Evolutionary conservation across 2,113 vertebrate genomes (phyloP).

Genomic region (Pipra filicauda): DNA sequence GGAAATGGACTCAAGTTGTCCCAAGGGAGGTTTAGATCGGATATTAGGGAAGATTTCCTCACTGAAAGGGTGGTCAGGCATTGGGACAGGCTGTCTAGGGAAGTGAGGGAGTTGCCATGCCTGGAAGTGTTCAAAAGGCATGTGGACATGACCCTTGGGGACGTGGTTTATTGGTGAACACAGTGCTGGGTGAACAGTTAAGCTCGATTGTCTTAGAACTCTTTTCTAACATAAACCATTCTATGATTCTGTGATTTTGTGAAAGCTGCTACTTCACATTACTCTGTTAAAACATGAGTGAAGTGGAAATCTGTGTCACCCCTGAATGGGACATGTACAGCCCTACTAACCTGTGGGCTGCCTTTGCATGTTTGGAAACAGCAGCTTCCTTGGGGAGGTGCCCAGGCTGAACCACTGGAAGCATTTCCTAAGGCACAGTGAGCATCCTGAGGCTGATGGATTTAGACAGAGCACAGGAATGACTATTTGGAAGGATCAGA

Average conservation of each 20-base stretch:
- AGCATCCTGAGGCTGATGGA: neutral
- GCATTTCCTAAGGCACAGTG: neutral
- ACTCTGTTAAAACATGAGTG: neutral
- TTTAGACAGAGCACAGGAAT: neutral
- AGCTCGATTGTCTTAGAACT: neutral
- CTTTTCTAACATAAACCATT: neutral
- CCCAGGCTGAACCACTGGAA: neutral
- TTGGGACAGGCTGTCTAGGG: neutral
- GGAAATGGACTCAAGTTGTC: fast-evolving
- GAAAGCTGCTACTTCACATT: neutral
- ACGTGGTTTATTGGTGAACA: neutral
- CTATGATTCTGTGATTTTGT: neutral
- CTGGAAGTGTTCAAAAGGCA: neutral
- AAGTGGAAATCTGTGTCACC: neutral
- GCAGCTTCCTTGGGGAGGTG: neutral
- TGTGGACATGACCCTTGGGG: neutral
- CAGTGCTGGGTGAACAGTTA: neutral
- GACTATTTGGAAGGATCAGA: neutral
- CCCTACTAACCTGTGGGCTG: neutral
- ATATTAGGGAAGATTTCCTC: neutral
- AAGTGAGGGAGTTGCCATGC: neutral
- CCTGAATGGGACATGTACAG: too few species aligned
- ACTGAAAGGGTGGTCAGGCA: neutral
- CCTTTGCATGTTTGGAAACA: neutral
- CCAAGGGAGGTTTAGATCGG: fast-evolving